phyloP scores from a whole-genome alignment of 1,140 invertebrate genomes.

The Doryteuthis pealeii region DNA sequence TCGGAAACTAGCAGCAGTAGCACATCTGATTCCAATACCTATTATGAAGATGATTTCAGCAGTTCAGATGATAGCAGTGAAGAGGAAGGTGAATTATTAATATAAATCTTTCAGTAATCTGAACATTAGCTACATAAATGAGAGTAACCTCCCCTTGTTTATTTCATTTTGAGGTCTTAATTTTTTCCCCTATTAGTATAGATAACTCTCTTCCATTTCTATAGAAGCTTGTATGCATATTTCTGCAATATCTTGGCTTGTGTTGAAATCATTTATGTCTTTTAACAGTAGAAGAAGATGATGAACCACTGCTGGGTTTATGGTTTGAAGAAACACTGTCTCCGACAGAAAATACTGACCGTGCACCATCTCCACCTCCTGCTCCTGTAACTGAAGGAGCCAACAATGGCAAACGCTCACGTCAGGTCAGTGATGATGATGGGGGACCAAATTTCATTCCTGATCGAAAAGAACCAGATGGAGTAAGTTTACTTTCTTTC shows the following conservation, averaged over 20 bases:
- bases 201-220: no score
- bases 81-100: conserved; percentile 74
- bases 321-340: conserved; percentile 91
- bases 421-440: conserved; percentile 46
- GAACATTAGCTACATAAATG: no score
- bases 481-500: conserved; percentile 64
- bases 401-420: conserved; percentile 44
- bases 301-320: conserved; percentile 85
- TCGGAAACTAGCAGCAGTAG: conserved; percentile 62
- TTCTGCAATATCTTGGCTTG: no score
- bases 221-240: no score
- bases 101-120: no score
- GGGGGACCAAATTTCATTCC: conserved; percentile 69
- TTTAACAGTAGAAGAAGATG: conserved; percentile 70
- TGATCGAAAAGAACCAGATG: conserved; percentile 87
- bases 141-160: no score
- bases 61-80: conserved; percentile 86
- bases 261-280: no score
- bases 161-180: no score
- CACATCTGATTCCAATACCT: conserved; percentile 87
- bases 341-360: conserved; percentile 64
- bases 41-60: conserved; percentile 86
- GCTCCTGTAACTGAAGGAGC: conserved; percentile 40
- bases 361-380: conserved; percentile 48
- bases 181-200: no score